Evolutionary conservation across 2,888 invertebrate species (phyloP).

Genomic region (Hyalella azteca): DNA sequence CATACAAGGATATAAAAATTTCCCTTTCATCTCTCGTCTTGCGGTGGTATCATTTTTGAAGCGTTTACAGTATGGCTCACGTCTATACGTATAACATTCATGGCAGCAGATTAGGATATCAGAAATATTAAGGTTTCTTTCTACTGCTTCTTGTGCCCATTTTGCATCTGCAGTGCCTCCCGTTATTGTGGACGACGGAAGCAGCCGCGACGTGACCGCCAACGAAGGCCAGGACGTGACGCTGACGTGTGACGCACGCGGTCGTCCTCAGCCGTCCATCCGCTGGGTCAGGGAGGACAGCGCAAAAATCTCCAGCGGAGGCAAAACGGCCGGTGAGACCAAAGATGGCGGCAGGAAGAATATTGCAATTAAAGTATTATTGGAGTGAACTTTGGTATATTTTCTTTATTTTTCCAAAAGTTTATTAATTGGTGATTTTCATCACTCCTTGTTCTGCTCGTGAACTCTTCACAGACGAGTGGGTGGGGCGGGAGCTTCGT

Average conservation of each 20-base stretch:
- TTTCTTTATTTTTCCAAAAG: too few relatives aligned
- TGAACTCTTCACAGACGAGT: constrained; percentile 13
- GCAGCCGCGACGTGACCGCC: constrained; percentile 61
- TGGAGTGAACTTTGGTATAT: not conserved
- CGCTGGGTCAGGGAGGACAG: constrained; percentile 92
- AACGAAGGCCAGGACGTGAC: constrained; percentile 61
- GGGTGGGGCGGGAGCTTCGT: constrained; percentile 12
- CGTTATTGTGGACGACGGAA: not conserved
- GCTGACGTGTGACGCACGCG: constrained; percentile 61
- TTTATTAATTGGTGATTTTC: too few relatives aligned
- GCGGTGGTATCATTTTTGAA: too few relatives aligned
- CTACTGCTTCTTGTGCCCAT: too few relatives aligned
- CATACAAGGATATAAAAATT: too few relatives aligned
- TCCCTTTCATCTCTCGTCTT: too few relatives aligned
- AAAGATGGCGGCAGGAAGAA: too few relatives aligned
- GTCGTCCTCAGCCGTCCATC: constrained; percentile 73
- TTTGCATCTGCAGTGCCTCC: constrained; percentile 28
- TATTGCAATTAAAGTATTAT: too few relatives aligned
- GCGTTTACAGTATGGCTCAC: too few relatives aligned
- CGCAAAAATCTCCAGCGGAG: constrained; percentile 82
- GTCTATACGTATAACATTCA: too few relatives aligned
- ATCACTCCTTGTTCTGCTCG: not conserved
- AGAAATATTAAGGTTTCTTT: too few relatives aligned
- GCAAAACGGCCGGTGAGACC: constrained; percentile 22
- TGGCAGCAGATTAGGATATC: too few relatives aligned